A percentile compares a stretch with the other conserved stretches of the same genome.
Evolutionary conservation across 2,888 invertebrate species (phyloP).

Genomic region (Eupithecia dodoneata): DNA sequence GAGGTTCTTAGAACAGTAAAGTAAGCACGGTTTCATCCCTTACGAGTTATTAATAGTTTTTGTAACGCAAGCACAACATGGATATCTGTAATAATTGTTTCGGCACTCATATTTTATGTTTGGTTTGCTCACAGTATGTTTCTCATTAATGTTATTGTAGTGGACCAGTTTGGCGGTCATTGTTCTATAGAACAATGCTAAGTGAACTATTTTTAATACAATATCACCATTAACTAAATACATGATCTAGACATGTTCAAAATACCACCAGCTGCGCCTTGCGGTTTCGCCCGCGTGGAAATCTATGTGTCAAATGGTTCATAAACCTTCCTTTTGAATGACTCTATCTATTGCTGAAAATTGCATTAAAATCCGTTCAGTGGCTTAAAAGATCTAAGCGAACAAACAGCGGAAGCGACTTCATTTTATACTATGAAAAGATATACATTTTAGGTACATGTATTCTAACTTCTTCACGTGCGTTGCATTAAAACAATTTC

Average conservation of each 20-base stretch:
- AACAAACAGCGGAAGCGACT: too few species aligned
- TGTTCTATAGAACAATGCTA: neutral
- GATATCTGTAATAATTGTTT: neutral
- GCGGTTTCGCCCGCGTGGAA: too few species aligned
- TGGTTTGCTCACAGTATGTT: neutral
- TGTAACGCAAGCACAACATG: neutral
- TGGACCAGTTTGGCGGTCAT: neutral
- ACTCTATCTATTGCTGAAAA: too few species aligned
- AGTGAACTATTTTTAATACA: neutral
- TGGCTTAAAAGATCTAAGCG: too few species aligned
- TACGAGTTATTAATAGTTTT: neutral
- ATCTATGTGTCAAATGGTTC: too few species aligned
- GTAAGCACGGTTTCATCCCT: neutral
- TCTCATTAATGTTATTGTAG: neutral
- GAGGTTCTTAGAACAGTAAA: neutral
- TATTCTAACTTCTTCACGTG: neutral
- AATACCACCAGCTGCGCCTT: too few species aligned
- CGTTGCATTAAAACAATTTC: neutral
- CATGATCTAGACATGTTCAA: too few species aligned
- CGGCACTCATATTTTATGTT: neutral
- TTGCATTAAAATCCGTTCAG: too few species aligned
- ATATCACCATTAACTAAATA: neutral
- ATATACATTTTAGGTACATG: neutral
- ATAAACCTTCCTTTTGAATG: too few species aligned
- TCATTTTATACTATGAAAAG: too few species aligned